A percentile compares a stretch with the other conserved stretches of the same genome.
Evolutionary conservation across 2,797 vertebrate genomes (phyloP).

Genomic region (Sebastes dallii): DNA sequence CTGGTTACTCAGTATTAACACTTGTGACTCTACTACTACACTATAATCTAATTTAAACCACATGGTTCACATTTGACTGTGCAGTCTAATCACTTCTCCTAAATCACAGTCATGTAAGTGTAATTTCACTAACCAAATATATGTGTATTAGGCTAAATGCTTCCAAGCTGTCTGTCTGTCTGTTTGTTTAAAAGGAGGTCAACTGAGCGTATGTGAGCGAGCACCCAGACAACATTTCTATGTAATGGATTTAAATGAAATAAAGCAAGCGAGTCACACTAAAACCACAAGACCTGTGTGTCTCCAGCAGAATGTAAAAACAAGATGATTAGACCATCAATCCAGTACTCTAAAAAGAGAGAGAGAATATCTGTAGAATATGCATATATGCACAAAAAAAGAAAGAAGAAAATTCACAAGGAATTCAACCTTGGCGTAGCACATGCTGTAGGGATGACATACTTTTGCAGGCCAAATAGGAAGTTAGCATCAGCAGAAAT

Average conservation of each 20-base stretch:
- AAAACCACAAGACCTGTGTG: slow-evolving; percentile 35
- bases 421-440: too few species aligned
- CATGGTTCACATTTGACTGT: slow-evolving; percentile 43
- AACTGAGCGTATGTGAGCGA: slow-evolving; percentile 22
- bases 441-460: too few species aligned
- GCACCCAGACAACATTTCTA: slow-evolving; percentile 19
- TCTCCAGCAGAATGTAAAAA: slow-evolving; percentile 22
- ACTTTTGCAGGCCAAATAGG: too few species aligned
- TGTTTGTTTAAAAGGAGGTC: slow-evolving; percentile 32
- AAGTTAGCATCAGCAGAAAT: too few species aligned
- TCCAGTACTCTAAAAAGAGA: not conserved
- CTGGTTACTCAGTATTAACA: not conserved
- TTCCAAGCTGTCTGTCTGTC: slow-evolving; percentile 32
- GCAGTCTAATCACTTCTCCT: slow-evolving; percentile 13
- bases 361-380: not conserved
- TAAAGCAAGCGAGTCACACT: slow-evolving; percentile 42
- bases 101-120: slow-evolving; percentile 36
- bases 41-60: slow-evolving; percentile 31
- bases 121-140: slow-evolving; percentile 52
- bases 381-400: not conserved
- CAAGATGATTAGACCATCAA: slow-evolving; percentile 3
- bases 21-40: not conserved
- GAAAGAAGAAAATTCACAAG: too few species aligned
- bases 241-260: slow-evolving; percentile 52
- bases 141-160: slow-evolving; percentile 58